Percentiles rank a stretch among this genome's conserved stretches.
Conservation (phyloP, 2,113 vertebrate genomes). For the Zapornia atra region DNA sequence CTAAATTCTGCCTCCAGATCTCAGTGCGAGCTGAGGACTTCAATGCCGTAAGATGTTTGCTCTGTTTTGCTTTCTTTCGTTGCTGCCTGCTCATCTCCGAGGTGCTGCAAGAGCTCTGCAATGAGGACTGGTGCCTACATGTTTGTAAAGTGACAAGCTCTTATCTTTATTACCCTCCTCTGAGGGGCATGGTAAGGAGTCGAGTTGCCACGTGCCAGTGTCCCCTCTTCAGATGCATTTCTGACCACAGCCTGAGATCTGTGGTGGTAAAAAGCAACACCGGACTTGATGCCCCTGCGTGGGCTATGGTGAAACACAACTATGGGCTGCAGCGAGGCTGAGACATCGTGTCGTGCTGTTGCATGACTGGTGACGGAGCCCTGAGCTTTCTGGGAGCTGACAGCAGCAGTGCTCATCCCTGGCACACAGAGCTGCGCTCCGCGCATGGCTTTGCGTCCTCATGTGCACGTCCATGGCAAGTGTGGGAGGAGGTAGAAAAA, state of each 20-base stretch:
- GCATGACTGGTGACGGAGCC: background rate
- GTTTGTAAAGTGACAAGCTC: background rate
- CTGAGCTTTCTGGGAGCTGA: fast-evolving
- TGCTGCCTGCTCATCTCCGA: background rate
- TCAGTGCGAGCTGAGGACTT: background rate
- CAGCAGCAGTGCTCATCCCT: fast-evolving
- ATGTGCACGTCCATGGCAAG: fast-evolving
- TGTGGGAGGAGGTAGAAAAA: background rate
- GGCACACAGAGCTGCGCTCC: fast-evolving
- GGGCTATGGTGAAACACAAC: background rate
- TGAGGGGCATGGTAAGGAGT: background rate
- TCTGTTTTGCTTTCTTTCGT: background rate
- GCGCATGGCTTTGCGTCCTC: fast-evolving
- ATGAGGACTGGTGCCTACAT: fast-evolving
- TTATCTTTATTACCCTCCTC: background rate
- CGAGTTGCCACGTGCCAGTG: fast-evolving
- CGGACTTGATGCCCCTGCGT: fast-evolving
- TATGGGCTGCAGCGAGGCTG: background rate
- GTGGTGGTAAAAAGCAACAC: background rate
- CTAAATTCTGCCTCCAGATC: background rate
- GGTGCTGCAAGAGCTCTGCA: background rate
- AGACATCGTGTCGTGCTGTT: fast-evolving
- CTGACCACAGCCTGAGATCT: background rate
- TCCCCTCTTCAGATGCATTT: fast-evolving
- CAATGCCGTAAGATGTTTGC: fast-evolving